Percentiles rank a stretch among this genome's conserved stretches.
Evolutionary conservation across 2,797 vertebrate species (phyloP).

Genomic region (Danio jaintianensis): DNA sequence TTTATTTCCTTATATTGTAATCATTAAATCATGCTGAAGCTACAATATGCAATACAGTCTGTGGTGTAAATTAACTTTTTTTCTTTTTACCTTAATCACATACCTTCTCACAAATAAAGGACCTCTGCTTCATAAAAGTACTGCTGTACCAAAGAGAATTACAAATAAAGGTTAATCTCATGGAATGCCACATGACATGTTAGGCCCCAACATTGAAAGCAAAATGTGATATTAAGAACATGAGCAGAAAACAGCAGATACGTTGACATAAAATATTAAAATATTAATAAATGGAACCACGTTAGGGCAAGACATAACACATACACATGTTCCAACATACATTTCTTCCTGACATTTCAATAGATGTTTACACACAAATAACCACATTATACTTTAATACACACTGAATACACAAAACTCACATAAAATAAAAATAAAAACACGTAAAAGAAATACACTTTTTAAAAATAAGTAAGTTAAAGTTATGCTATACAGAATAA

Average conservation of each 20-base stretch:
- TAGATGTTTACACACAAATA: no score
- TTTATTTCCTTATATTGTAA: background rate
- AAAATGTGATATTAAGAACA: background rate
- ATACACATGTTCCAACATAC: no score
- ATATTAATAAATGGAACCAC: no score
- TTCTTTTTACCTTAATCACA: background rate
- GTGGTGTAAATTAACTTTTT: background rate
- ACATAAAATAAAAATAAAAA: background rate
- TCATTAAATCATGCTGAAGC: background rate
- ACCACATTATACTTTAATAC: no score
- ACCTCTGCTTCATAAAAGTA: background rate
- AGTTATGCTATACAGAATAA: background rate
- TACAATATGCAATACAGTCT: background rate
- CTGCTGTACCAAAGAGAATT: background rate
- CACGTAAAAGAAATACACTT: no score
- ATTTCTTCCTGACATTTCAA: no score
- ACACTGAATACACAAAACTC: background rate
- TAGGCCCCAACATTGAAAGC: background rate
- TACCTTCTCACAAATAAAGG: constrained; percentile 1
- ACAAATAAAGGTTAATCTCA: background rate
- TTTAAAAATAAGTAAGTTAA: no score
- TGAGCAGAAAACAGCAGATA: background rate
- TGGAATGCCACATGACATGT: background rate
- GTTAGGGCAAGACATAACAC: no score
- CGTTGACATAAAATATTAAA: background rate